phyloP scores from a whole-genome alignment of 2,113 vertebrate species.

The Lanius ludovicianus region DNA sequence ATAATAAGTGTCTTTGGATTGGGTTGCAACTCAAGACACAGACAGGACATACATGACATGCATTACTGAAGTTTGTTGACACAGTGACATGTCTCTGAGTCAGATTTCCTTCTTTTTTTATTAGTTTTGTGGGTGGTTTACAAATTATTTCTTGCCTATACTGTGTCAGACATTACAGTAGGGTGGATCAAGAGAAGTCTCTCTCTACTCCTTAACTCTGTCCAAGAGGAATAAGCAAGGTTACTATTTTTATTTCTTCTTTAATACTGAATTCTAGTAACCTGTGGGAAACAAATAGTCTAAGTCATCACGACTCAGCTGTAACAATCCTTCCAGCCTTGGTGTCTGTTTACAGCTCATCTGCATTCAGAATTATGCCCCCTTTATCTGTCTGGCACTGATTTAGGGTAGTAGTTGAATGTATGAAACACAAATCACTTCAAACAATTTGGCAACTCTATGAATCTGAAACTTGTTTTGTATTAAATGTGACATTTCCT shows the following conservation, averaged over 20 bases:
- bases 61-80: background rate
- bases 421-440: background rate
- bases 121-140: background rate
- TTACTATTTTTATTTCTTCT: background rate
- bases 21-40: background rate
- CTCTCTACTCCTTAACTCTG: background rate
- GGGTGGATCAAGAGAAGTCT: background rate
- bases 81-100: background rate
- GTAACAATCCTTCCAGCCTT: background rate
- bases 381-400: background rate
- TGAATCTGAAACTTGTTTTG: background rate
- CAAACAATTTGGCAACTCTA: background rate
- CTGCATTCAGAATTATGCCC: background rate
- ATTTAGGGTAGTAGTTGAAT: background rate
- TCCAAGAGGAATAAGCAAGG: background rate
- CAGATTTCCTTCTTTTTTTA: background rate
- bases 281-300: background rate
- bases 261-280: background rate
- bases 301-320: background rate
- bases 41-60: background rate
- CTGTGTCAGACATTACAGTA: background rate
- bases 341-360: background rate
- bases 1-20: background rate
- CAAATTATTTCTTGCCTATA: background rate
- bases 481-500: constrained; percentile 22